Conservation (phyloP, 2,888 invertebrate species). For the Athetis lepigone region DNA sequence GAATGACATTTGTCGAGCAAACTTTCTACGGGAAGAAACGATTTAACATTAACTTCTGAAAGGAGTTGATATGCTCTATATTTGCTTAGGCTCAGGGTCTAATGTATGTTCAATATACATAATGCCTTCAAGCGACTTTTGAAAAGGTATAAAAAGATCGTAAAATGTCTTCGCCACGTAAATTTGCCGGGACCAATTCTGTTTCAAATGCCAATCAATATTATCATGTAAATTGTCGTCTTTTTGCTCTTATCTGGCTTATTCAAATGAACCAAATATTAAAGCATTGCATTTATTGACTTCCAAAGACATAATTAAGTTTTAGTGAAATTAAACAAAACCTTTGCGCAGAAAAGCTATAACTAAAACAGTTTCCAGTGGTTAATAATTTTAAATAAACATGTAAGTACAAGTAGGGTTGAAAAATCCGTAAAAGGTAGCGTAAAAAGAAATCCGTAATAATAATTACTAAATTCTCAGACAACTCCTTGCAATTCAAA, state of each 20-base stretch:
- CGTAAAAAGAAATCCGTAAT: too few relatives aligned
- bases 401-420: too few relatives aligned
- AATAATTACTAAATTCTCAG: too few relatives aligned
- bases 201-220: constrained; percentile 54
- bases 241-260: constrained; percentile 10
- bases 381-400: too few relatives aligned
- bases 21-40: constrained; percentile 59
- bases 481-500: too few relatives aligned
- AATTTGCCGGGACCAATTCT: constrained; percentile 37
- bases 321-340: background rate
- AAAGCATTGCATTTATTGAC: background rate
- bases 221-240: constrained; percentile 33
- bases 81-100: constrained; percentile 47
- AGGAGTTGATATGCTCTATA: constrained; percentile 43
- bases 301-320: background rate
- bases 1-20: constrained; percentile 68
- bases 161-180: constrained; percentile 50
- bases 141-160: constrained; percentile 55
- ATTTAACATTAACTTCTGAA: constrained; percentile 62
- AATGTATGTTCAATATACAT: constrained; percentile 42
- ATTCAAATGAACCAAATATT: background rate
- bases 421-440: too few relatives aligned
- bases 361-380: too few relatives aligned
- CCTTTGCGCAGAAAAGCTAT: too few relatives aligned
- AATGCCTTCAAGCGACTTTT: constrained; percentile 52